Conservation (phyloP, 2,113 vertebrate species). For the Psammodynastes pulverulentus region DNA sequence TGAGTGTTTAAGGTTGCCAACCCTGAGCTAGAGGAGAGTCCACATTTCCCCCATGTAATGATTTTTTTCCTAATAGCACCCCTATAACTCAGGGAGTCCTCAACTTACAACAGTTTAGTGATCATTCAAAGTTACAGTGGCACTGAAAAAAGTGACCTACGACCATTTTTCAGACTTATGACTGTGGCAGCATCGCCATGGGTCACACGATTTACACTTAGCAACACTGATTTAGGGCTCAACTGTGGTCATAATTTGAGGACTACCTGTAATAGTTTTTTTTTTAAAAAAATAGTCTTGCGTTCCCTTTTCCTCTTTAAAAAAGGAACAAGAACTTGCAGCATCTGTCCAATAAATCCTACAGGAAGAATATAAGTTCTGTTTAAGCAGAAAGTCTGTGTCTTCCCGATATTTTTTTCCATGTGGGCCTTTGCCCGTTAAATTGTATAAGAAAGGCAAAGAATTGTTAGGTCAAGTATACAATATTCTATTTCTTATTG, state of each 20-base stretch:
- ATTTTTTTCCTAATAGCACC: constrained; percentile 40
- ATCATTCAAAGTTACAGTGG: no score
- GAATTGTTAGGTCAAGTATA: constrained; percentile 49
- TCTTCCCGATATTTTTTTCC: background rate
- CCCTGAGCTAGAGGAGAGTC: background rate
- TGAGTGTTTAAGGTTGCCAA: no score
- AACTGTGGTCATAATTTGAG: no score
- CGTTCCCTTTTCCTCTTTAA: constrained; percentile 53
- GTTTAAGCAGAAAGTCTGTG: background rate
- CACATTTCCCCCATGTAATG: constrained; percentile 40
- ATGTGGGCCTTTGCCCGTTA: no score
- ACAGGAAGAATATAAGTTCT: background rate
- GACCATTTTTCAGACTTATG: no score
- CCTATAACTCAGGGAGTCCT: background rate
- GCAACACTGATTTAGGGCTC: no score
- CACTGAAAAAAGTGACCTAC: no score
- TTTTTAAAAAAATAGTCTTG: constrained; percentile 53
- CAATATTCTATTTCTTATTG: constrained; percentile 35
- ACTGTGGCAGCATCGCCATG: no score
- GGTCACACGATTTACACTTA: no score
- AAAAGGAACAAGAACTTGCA: constrained; percentile 20
- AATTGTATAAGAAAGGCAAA: constrained; percentile 38
- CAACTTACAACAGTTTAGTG: no score
- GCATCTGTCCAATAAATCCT: background rate
- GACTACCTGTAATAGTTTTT: constrained; percentile 24